phyloP scores from a whole-genome alignment of 2,888 invertebrate genomes.

The Sussaba pulchella region DNA sequence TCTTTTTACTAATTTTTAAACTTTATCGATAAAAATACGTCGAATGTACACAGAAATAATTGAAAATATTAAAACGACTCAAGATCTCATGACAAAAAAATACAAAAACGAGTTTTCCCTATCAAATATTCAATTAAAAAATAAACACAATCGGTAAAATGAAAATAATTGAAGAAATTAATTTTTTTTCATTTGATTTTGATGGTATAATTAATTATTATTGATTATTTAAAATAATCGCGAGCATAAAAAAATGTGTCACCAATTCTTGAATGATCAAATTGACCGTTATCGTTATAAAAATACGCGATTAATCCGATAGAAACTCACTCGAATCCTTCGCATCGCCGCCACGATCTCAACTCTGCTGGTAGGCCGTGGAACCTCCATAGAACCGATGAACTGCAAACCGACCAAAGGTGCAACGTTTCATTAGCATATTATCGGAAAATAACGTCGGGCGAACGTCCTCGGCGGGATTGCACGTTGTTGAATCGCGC shows the following conservation, averaged over 20 bases:
- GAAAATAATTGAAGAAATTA: no score
- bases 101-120: no score
- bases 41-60: no score
- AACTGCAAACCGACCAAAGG: slow-evolving; percentile 90
- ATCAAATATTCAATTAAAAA: no score
- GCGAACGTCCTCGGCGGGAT: slow-evolving; percentile 55
- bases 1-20: slow-evolving; percentile 16
- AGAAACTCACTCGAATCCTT: slow-evolving; percentile 94
- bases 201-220: not conserved
- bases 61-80: no score
- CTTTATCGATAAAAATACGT: no score
- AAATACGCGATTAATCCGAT: no score
- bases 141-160: no score
- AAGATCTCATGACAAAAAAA: no score
- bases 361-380: slow-evolving; percentile 97
- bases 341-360: slow-evolving; percentile 99
- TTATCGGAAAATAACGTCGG: slow-evolving; percentile 35
- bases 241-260: no score
- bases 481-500: slow-evolving; percentile 59
- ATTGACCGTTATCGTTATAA: no score
- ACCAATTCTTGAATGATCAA: no score
- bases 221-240: not conserved
- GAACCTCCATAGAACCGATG: slow-evolving; percentile 99
- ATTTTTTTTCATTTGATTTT: slow-evolving; percentile 2
- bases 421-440: slow-evolving; percentile 28